These are phyloP conservation scores for Mustela nigripes DNA, from an alignment of 2,113 vertebrate species.

Conservation along the genomic window DNA sequence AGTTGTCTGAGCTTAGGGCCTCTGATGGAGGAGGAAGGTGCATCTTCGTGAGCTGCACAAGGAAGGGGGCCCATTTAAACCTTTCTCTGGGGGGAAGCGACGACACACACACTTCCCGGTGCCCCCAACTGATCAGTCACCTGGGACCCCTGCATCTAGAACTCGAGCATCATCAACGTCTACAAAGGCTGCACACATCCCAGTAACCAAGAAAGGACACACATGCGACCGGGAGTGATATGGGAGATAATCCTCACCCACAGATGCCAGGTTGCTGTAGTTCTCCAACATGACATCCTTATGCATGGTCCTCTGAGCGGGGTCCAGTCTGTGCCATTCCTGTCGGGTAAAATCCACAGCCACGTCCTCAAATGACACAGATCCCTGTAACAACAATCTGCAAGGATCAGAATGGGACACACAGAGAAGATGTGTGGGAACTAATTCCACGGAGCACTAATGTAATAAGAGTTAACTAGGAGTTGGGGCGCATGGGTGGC, in stretches of 20 bases:
- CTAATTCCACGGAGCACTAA: neutral
- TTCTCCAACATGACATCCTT: slow-evolving; percentile 81
- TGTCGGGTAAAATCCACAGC: slow-evolving; percentile 78
- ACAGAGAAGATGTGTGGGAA: neutral
- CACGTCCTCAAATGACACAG: slow-evolving; percentile 72
- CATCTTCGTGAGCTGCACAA: slow-evolving; percentile 62
- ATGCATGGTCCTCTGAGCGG: slow-evolving; percentile 73
- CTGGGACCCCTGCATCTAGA: slow-evolving; percentile 16
- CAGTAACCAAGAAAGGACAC: slow-evolving; percentile 7
- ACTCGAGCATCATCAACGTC: slow-evolving; percentile 29
- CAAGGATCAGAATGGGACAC: slow-evolving; percentile 52
- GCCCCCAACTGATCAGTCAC: neutral
- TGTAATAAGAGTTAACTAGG: neutral
- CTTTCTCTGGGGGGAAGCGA: slow-evolving; percentile 23
- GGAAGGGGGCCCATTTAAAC: slow-evolving; percentile 63
- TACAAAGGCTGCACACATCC: neutral
- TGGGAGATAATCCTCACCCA: slow-evolving; percentile 64
- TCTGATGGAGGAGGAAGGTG: slow-evolving; percentile 67
- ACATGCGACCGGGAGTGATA: neutral
- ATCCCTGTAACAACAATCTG: slow-evolving; percentile 69
- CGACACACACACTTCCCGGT: slow-evolving; percentile 19
- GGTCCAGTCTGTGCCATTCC: slow-evolving; percentile 71
- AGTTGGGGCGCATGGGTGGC: neutral
- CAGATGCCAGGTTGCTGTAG: slow-evolving; percentile 72
- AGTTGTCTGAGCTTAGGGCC: slow-evolving; percentile 61